Evolutionary conservation across 2,113 vertebrate species (phyloP), one percentile per base, ranked within the genome.

Genomic region (Neopipo cinnamomea): DNA sequence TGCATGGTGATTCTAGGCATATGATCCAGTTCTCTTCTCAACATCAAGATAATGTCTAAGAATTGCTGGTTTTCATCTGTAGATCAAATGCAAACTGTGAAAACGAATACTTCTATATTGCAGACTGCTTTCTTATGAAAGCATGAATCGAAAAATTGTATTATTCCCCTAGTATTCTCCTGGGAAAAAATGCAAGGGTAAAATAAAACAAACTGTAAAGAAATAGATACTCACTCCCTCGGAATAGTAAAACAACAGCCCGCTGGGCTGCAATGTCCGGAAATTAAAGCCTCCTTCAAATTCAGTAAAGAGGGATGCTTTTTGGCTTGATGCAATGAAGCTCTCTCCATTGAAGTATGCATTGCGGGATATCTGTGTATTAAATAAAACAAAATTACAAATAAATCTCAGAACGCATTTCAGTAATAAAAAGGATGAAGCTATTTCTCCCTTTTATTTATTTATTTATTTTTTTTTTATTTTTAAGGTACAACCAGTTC

Each of bases 201-300:
- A 89, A 85, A 91, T 39, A 46, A 73, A 88, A 23, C 4, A 70
- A 78, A 71, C 33, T 28, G 6, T 23, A 90, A 85, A 90, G 46
- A 79, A 93, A 81, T 25, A 66, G 58, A 65, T 95, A 97, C 98
- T 97, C 95, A 99, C 99, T 98, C 98, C 99, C 70, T 99, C 98
- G 72, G 86, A 96, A 93, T 97, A 98, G 93, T 99, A 99, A 96
- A 99, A 99, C 12, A 99, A 96, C 13, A 99, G 96, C 24, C 99
- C 99, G 1, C 94, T 99, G 73, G 99, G 98, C 89, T 99, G 98
- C 70, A 99, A 79, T 2, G 99, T 99, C 95, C 96, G 98, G 96
- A 99, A 99, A 97, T 98, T 99, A 91, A 99, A 98, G 44, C 99
- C 99, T 92, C 98, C 99, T 97, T 99, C 99, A 63, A 99, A 99